phyloP scores from a whole-genome alignment of 2,113 vertebrate species.

The Onychostoma macrolepis region DNA sequence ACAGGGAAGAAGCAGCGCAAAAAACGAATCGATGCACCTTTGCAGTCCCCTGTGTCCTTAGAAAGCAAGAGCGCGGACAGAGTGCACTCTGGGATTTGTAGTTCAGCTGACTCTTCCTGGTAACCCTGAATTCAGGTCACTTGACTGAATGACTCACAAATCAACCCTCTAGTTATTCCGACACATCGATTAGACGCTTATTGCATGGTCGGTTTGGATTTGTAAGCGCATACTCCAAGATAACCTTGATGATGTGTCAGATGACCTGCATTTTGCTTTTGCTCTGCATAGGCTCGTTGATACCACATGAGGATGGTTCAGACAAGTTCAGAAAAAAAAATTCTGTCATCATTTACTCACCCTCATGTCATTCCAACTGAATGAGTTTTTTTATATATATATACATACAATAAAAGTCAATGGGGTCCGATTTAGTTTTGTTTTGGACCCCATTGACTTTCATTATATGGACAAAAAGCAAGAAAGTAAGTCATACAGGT shows the following conservation, averaged over 20 bases:
- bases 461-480: neutral
- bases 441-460: neutral
- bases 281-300: neutral
- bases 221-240: neutral
- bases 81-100: constrained; percentile 49
- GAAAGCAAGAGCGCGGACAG: neutral
- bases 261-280: constrained; percentile 1
- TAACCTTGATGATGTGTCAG: neutral
- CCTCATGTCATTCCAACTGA: neutral
- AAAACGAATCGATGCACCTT: constrained; percentile 45
- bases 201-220: neutral
- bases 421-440: neutral
- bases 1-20: neutral
- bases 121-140: constrained; percentile 31
- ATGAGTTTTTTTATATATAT: neutral
- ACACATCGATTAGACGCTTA: neutral
- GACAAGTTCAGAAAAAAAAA: constrained; percentile 38
- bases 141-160: constrained; percentile 11
- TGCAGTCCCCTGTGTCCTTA: neutral
- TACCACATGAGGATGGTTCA: constrained; percentile 5
- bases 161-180: neutral
- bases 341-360: neutral
- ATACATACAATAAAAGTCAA: neutral
- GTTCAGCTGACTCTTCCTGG: neutral
- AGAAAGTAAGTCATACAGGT: neutral